Evolutionary conservation across 1,140 invertebrate species (phyloP).

Genomic region (Plectrocnemia conspersa): DNA sequence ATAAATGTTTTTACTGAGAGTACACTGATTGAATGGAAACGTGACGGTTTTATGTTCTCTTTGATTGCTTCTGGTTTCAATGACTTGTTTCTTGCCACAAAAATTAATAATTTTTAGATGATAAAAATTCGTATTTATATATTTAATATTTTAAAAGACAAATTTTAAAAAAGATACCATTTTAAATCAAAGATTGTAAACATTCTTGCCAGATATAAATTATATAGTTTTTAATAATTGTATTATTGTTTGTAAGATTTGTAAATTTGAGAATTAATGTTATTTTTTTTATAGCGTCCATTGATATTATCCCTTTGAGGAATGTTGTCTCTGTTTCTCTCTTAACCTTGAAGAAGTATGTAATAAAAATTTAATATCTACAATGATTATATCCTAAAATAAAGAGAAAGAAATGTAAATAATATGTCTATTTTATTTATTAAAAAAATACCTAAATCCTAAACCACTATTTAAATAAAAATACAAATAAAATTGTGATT

Average conservation of each 20-base stretch:
- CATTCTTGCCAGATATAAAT: slow-evolving; percentile 33
- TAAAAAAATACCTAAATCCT: no score
- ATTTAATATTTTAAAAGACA: slow-evolving; percentile 10
- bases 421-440: slow-evolving; percentile 20
- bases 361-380: slow-evolving; percentile 36
- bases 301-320: slow-evolving; percentile 29
- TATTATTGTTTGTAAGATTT: slow-evolving; percentile 33
- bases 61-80: no score
- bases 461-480: no score
- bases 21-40: neutral
- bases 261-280: slow-evolving; percentile 33
- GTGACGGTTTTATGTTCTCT: no score
- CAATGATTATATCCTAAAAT: slow-evolving; percentile 37
- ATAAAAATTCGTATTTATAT: no score
- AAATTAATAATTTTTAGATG: no score
- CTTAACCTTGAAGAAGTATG: slow-evolving; percentile 34
- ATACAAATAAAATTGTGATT: no score
- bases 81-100: no score
- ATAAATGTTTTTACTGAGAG: neutral
- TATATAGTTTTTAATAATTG: slow-evolving; percentile 26
- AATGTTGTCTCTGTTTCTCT: slow-evolving; percentile 30
- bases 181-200: slow-evolving; percentile 28
- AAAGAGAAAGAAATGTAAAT: slow-evolving; percentile 34
- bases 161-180: slow-evolving; percentile 28
- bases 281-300: slow-evolving; percentile 34